Evolutionary conservation across 2,113 vertebrate species (phyloP), one percentile per base, ranked within the genome.

Genomic region (Hymenochirus boettgeri): DNA sequence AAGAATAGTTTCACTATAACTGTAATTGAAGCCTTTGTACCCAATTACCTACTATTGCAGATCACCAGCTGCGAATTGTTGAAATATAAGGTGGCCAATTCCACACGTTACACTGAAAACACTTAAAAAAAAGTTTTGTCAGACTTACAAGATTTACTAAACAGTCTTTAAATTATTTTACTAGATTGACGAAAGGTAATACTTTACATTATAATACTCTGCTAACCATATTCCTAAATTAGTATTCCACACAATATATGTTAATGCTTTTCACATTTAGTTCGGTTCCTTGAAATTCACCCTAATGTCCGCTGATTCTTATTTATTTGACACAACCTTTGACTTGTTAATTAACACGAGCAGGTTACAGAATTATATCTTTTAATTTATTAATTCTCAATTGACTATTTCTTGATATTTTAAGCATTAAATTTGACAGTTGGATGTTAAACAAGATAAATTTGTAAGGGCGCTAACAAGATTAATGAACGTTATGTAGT

Each of bases 321-420:
- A 52, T 45, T 52, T 58, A 59, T 67, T 45, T 59, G 64, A 67
- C 56, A 53, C 58, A 67, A 59, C 58, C 56, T 33, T 22, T 67
- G 64, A 59, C 46, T 23, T 45, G 18, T 67, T 53, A 67, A 67
- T 59, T 52, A 59, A 67, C 51, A 42, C 55, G 59, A 53, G 15
- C 56, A 67, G 64, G 56, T 67, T 59, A 29, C 56, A 67, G 56
- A 52, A 67, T 58, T 67, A 42, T 37, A 52, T 31, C 17, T 57
- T 26, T n/a, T 67, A 67, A 67, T 67, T 59, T 67, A 67, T 59
- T 67, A 67, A 67, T 67, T 67, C 33, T 59, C 45, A 42, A 67
- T 67, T 67, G 64, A 46, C 46, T 29, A 59, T 59, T 67, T 56
- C 59, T 52, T 67, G 56, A 52, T 67, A 67, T 67, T 31, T 52